phyloP scores from a whole-genome alignment of 1,140 invertebrate genomes.

The Plutomurus gul region DNA sequence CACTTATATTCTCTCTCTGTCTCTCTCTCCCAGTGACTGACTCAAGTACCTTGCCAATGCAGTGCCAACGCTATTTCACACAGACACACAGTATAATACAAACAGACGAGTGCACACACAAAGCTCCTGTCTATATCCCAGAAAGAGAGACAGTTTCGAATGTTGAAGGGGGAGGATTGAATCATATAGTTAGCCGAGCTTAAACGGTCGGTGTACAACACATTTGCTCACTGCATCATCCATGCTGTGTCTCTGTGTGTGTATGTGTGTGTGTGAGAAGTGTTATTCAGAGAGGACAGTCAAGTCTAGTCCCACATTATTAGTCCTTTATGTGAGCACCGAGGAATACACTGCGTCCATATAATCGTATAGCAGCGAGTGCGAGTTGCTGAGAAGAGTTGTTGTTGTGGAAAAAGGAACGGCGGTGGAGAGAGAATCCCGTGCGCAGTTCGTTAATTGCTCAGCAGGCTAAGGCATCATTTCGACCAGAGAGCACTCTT shows the following conservation, averaged over 20 bases:
- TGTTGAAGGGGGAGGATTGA: slow-evolving; percentile 20
- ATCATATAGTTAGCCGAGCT: not conserved
- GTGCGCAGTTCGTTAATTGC: slow-evolving; percentile 44
- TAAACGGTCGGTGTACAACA: not conserved
- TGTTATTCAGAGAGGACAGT: too few relatives aligned
- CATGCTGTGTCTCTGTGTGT: not conserved
- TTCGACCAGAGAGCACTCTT: slow-evolving; percentile 26
- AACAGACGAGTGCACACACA: too few relatives aligned
- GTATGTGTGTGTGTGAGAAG: not conserved
- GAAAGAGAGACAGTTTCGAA: too few relatives aligned
- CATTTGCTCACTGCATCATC: not conserved
- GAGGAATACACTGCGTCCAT: not conserved
- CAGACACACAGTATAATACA: too few relatives aligned
- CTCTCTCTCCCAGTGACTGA: not conserved
- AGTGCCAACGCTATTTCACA: too few relatives aligned
- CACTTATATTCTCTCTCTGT: not conserved
- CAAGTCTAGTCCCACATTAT: too few relatives aligned
- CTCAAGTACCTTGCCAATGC: not conserved
- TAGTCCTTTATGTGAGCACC: too few relatives aligned
- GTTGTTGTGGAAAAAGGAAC: not conserved
- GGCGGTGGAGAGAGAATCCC: not conserved
- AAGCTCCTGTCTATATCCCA: too few relatives aligned
- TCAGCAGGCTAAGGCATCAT: slow-evolving; percentile 37
- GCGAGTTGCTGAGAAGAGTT: not conserved
- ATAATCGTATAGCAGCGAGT: not conserved